A percentile compares a stretch with the other conserved stretches of the same genome.
Evolutionary conservation across 1,140 invertebrate species (phyloP).

Genomic region (Panagrolaimus sp.): DNA sequence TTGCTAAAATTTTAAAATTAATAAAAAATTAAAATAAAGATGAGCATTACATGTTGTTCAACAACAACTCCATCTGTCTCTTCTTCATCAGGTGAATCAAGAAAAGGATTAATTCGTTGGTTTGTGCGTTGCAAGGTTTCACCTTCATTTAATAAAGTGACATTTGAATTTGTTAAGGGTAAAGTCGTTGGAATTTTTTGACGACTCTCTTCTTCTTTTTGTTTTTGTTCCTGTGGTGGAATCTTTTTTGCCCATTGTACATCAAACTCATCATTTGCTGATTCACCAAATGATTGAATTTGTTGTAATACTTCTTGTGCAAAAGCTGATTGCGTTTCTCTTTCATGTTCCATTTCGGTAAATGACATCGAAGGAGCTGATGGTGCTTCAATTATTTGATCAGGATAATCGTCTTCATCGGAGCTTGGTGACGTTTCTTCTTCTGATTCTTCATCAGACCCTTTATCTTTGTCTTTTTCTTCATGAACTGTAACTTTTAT

Average conservation of each 20-base stretch:
- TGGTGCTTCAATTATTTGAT: slow-evolving; percentile 53
- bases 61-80: slow-evolving; percentile 35
- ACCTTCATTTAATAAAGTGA: slow-evolving; percentile 9
- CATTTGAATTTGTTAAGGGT: neutral
- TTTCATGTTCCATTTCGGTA: slow-evolving; percentile 38
- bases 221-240: neutral
- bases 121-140: slow-evolving; percentile 3
- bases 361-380: slow-evolving; percentile 35
- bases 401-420: slow-evolving; percentile 57
- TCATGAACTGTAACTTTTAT: slow-evolving; percentile 36
- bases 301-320: slow-evolving; percentile 53
- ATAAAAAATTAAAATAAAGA: too few relatives aligned
- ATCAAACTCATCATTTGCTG: slow-evolving; percentile 57
- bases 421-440: slow-evolving; percentile 38
- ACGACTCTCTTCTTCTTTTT: neutral
- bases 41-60: slow-evolving; percentile 25
- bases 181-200: neutral
- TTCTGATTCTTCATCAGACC: slow-evolving; percentile 37
- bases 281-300: slow-evolving; percentile 57
- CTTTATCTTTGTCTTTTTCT: slow-evolving; percentile 19
- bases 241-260: slow-evolving; percentile 50
- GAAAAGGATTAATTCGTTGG: slow-evolving; percentile 44
- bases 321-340: slow-evolving; percentile 32
- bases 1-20: neutral
- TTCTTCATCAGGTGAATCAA: slow-evolving; percentile 45